phyloP scores from a whole-genome alignment of 2,797 vertebrate genomes.

The Karalla daura region DNA sequence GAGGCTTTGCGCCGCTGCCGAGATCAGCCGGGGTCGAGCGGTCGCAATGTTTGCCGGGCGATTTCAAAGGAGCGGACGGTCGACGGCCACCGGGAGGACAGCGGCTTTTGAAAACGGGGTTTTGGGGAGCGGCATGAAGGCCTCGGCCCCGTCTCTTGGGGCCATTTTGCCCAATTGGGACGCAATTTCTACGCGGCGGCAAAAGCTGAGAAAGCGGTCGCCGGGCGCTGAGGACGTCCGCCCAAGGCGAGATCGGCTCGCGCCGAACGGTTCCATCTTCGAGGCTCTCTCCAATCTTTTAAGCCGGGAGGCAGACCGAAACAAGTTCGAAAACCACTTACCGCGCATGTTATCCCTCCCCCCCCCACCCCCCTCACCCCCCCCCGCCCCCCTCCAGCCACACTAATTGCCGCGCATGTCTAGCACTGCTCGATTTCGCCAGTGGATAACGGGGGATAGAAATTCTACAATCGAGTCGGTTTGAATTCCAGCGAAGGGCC shows the following conservation, averaged over 20 bases:
- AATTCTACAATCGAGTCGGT: neutral
- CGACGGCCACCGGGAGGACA: neutral
- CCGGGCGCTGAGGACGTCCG: too few relatives aligned
- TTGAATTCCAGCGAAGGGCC: neutral
- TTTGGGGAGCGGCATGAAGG: too few relatives aligned
- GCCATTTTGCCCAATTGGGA: too few relatives aligned
- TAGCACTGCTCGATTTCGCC: neutral
- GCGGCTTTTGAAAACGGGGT: neutral
- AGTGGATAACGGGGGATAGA: neutral
- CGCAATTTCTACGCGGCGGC: too few relatives aligned
- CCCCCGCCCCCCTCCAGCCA: too few relatives aligned
- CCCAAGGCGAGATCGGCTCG: too few relatives aligned
- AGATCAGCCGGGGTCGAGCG: neutral
- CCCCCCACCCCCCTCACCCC: too few relatives aligned
- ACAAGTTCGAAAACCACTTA: neutral
- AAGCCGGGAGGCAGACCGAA: neutral
- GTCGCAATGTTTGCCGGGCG: conserved; percentile 13
- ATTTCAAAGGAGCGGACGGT: conserved; percentile 1
- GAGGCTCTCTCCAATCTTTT: neutral
- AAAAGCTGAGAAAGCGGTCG: too few relatives aligned
- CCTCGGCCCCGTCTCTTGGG: too few relatives aligned
- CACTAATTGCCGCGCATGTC: neutral
- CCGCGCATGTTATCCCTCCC: neutral
- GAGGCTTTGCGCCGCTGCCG: neutral
- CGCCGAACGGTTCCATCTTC: too few relatives aligned